Percentiles rank a stretch among this genome's conserved stretches.
phyloP scores from a whole-genome alignment of 1,140 invertebrate species.

The Elymnias hypermnestra region DNA sequence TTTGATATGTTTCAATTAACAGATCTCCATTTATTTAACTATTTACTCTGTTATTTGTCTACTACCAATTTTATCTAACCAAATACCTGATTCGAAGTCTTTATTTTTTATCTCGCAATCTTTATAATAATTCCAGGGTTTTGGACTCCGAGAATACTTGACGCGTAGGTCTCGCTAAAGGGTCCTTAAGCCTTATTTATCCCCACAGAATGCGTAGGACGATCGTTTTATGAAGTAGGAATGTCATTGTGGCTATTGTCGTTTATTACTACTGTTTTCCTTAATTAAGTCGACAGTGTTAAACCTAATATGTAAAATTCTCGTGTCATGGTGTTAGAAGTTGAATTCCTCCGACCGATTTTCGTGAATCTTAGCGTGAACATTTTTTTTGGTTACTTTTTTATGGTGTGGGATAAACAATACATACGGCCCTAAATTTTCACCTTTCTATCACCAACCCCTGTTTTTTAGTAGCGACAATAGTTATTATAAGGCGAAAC shows the following conservation, averaged over 20 bases:
- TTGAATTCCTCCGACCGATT: too few relatives aligned
- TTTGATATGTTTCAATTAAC: too few relatives aligned
- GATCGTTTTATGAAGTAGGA: conserved; percentile 1
- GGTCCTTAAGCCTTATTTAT: conserved; percentile 3
- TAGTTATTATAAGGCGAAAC: too few relatives aligned
- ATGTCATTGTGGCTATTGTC: conserved; percentile 1
- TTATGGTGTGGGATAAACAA: too few relatives aligned
- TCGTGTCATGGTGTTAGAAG: too few relatives aligned
- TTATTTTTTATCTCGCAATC: conserved; percentile 2
- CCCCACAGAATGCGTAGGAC: conserved; percentile 1
- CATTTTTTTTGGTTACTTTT: too few relatives aligned
- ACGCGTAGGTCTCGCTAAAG: background rate
- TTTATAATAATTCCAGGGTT: background rate
- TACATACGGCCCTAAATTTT: too few relatives aligned
- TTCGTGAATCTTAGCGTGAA: too few relatives aligned
- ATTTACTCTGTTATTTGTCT: background rate
- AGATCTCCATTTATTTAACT: too few relatives aligned
- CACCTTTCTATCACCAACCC: too few relatives aligned
- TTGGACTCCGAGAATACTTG: conserved; percentile 4
- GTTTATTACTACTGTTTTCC: background rate
- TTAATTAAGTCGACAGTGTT: background rate
- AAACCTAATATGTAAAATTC: too few relatives aligned
- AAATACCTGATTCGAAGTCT: background rate
- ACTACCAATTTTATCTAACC: background rate
- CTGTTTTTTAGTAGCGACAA: too few relatives aligned